Evolutionary conservation across 2,888 invertebrate species (phyloP).

Genomic region (Dasypogon diadema): DNA sequence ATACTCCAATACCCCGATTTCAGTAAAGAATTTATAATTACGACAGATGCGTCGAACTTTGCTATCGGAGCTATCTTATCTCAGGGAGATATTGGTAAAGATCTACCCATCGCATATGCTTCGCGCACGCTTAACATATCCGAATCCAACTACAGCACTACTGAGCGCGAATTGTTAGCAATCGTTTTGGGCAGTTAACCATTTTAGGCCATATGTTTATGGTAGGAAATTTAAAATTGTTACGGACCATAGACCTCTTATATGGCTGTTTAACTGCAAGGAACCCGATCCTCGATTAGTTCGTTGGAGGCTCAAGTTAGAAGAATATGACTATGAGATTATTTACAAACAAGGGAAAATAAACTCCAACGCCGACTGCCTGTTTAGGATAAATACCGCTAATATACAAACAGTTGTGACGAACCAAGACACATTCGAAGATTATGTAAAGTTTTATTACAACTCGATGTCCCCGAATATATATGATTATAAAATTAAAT

Average conservation of each 20-base stretch:
- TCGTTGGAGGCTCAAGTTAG: conserved; percentile 59
- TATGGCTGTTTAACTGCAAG: conserved; percentile 58
- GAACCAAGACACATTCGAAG: neutral
- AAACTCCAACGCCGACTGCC: conserved; percentile 32
- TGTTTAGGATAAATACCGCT: conserved; percentile 8
- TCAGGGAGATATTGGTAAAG: conserved; percentile 12
- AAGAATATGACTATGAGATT: conserved; percentile 60
- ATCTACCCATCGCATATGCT: neutral
- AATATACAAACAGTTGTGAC: neutral
- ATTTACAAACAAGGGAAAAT: conserved; percentile 1
- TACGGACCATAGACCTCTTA: conserved; percentile 61
- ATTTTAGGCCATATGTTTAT: conserved; percentile 32
- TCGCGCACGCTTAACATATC: conserved; percentile 29
- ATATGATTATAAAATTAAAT: neutral
- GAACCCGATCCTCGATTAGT: conserved; percentile 58
- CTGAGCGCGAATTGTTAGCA: conserved; percentile 55
- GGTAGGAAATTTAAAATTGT: conserved; percentile 59
- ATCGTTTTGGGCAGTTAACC: neutral
- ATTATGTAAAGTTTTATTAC: conserved; percentile 14
- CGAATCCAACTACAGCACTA: conserved; percentile 58
- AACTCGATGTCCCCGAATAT: neutral
- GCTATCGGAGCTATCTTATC: neutral
- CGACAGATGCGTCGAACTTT: neutral
- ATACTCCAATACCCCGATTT: conserved; percentile 39
- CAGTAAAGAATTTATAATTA: neutral